These are phyloP conservation scores for Stichopus chloronotus DNA, from an alignment of 35 echinoderm and acorn worm genomes.

Conservation along the genomic window DNA sequence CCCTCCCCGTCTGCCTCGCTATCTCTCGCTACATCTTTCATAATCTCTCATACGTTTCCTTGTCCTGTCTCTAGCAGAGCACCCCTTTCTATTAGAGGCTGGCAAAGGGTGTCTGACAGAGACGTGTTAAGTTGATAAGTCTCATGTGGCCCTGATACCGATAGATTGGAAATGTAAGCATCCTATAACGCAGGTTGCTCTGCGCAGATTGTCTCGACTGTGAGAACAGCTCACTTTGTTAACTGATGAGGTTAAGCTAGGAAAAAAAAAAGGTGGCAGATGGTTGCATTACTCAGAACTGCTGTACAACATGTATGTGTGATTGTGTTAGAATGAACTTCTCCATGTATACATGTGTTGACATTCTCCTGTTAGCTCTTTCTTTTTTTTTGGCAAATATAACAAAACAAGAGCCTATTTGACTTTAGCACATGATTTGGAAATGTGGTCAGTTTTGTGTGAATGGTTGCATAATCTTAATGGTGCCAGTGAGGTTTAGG, in stretches of 20 bases:
- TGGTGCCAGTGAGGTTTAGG: too few relatives aligned
- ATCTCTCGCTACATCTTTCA: background rate
- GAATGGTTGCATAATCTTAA: too few relatives aligned
- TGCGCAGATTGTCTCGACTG: background rate
- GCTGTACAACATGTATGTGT: too few relatives aligned
- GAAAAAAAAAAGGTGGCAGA: background rate
- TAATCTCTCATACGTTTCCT: background rate
- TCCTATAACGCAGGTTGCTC: background rate
- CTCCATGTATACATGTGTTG: too few relatives aligned
- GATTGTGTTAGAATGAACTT: too few relatives aligned
- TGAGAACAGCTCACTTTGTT: background rate
- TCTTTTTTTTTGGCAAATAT: too few relatives aligned
- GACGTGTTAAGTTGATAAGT: slow-evolving; percentile 8
- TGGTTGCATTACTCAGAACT: background rate
- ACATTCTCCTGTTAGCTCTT: too few relatives aligned
- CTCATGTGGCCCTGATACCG: background rate
- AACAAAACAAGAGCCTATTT: too few relatives aligned
- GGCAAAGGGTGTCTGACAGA: slow-evolving; percentile 16
- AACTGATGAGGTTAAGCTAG: background rate
- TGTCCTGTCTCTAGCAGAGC: background rate
- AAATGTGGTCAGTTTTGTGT: too few relatives aligned
- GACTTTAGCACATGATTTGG: too few relatives aligned
- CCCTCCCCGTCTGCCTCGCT: background rate
- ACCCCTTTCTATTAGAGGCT: slow-evolving; percentile 19
- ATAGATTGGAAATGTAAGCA: slow-evolving; percentile 25